Evolutionary conservation across 2,113 vertebrate genomes (phyloP).

Genomic region (Cololabis saira): DNA sequence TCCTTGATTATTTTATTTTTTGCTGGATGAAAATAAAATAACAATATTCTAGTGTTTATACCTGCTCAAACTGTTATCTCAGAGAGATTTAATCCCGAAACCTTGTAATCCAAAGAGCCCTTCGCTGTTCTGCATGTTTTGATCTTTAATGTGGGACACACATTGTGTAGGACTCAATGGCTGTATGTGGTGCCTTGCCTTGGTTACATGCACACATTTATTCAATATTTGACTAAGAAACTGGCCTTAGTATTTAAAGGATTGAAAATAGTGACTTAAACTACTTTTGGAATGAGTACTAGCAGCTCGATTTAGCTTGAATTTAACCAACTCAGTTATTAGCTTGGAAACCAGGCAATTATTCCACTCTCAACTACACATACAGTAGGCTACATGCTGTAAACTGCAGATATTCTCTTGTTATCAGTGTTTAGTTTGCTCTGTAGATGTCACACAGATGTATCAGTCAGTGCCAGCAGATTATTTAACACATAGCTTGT

Average conservation of each 20-base stretch:
- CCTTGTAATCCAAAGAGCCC: slow-evolving; percentile 45
- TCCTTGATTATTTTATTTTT: background rate
- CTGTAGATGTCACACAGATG: slow-evolving; percentile 6
- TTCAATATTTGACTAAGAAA: slow-evolving; percentile 39
- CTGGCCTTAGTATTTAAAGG: slow-evolving; percentile 24
- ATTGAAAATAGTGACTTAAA: slow-evolving; percentile 31
- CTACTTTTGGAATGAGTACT: background rate
- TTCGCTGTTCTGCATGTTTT: slow-evolving; percentile 66
- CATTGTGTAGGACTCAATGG: slow-evolving; percentile 33
- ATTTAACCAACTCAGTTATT: slow-evolving; percentile 13
- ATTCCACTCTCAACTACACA: slow-evolving; percentile 23
- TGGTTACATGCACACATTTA: slow-evolving; percentile 59
- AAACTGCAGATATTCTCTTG: slow-evolving; percentile 10
- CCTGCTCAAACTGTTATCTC: slow-evolving; percentile 37
- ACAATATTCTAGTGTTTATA: slow-evolving; percentile 27
- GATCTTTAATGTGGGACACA: slow-evolving; percentile 54
- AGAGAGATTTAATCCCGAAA: slow-evolving; percentile 40
- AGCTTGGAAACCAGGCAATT: slow-evolving; percentile 44
- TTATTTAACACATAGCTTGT: slow-evolving; percentile 23
- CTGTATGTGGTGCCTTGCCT: slow-evolving; percentile 73
- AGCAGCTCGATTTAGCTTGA: background rate
- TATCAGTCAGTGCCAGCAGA: slow-evolving; percentile 1
- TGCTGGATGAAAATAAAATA: slow-evolving; percentile 13
- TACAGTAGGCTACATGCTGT: no score
- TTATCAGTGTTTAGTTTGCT: slow-evolving; percentile 20